Evolutionary conservation across 2,888 invertebrate species (phyloP), one percentile per base, ranked within the genome.

Genomic region (Chrysotoxum bicinctum): DNA sequence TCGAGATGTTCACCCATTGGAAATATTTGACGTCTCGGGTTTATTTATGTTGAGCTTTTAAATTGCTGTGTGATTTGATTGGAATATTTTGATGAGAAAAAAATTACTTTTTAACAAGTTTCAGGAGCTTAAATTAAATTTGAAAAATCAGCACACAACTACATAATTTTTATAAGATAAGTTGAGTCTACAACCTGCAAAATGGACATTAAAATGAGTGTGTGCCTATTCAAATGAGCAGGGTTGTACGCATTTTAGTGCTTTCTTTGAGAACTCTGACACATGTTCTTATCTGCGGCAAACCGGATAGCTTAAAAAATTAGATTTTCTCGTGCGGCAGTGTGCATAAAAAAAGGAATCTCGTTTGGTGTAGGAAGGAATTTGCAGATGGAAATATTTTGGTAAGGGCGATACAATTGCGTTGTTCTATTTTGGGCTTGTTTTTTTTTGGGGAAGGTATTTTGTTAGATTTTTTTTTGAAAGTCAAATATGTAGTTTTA

Each of bases 251-350:
- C 5, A 21, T 37, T 35, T 21, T 37, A 58, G 21, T 37, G 21
- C 14, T 58, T 58, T 58, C 58, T 58, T 58, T 60, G 69, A 77
- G 69, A 77, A 77, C 52, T 19, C 77, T 69, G 69, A 69, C 77
- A 77, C 60, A 70, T 70, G 60, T 52, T 70, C 77, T 69, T 77
- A 77, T 77, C 52, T 58, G 69, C 69, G 60, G 77, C 60, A 52
- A 50, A 62, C 73, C 52, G 62, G 62, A 73, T 73, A 62, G 62
- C 73, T 73, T 75, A 68, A 68, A 75, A 75, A 74, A 74, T 74
- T 64, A 52, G 64, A 68, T 58, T 58, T 58, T 58, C 58, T 58
- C 37, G 21, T 58, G 35, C 21, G 21, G 19, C 8, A 37, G 37
- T 35, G 19, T 21, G 16, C 8, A 58, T 21, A 58, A 35, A 58